Base-by-base conservation (phyloP, 2,113 vertebrate genomes). In the Indri indri region DNA sequence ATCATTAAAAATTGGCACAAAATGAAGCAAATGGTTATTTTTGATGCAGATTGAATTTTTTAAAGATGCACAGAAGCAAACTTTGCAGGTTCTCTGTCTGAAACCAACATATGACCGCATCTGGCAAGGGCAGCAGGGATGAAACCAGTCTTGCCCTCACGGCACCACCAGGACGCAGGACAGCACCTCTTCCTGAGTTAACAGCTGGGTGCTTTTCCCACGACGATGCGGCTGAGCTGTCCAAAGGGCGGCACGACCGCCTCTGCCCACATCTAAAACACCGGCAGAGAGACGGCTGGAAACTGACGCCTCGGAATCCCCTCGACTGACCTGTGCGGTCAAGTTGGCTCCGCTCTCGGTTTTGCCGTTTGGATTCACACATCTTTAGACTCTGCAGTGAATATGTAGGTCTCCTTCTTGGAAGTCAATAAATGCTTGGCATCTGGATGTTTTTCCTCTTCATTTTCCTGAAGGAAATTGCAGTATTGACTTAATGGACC, bases 21-120 rank as follows among this genome's bases (percentile, higher is more conserved):
- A 85, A 88, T 65, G 40, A 77, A 94, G 59, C 40, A 79, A 92
- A 76, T 81, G 37, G 70, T 92, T 61, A 47, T 47, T 90, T 94
- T 89, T 57, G 50, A 30, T 40, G 3, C n/a, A 65, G 9, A 32
- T n/a, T 61, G 42, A 88, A 68, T 63, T 59, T 89, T 45, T 81
- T 34, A 85, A 85, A 66, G 61, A 95, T 63, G 37, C 14, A 27
- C 17, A 68, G 73, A 68, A 52, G 32, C 47, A 91, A 63, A 8
- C 25, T 81, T 54, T 76, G 45, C 27, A 1, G 42, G 45, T 32
- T 70, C 30, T 95, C 37, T 59, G 5, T 37, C 59, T 18, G 52
- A 91, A 86, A 54, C 22, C 54, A 61, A 82, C 13, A 42, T 18
- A 81, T 34, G 13, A 40, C 27, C 50, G 66, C 57, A 59, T 50